phyloP scores from a whole-genome alignment of 2,888 invertebrate species.

The Aspidiotus destructor region DNA sequence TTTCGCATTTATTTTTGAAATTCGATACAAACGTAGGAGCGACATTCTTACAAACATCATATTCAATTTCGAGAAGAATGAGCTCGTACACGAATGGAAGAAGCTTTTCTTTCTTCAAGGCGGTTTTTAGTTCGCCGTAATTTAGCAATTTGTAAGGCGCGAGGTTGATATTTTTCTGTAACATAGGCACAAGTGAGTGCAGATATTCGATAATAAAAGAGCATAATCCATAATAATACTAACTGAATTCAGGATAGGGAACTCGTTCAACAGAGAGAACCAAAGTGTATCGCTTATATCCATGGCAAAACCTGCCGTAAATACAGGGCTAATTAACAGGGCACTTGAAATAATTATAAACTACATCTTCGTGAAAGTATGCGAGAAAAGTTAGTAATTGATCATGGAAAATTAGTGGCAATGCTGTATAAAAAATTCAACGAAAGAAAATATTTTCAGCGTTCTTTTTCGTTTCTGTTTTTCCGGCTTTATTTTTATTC shows the following conservation, averaged over 20 bases:
- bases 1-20: conserved; percentile 23
- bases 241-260: conserved; percentile 20
- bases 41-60: conserved; percentile 20
- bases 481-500: too few species aligned
- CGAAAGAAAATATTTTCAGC: too few species aligned
- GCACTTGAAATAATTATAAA: too few species aligned
- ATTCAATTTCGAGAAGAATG: conserved; percentile 13
- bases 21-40: conserved; percentile 13
- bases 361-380: too few species aligned
- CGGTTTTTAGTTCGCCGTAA: conserved; percentile 9
- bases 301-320: not conserved
- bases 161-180: conserved; percentile 14
- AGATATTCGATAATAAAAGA: not conserved
- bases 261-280: conserved; percentile 12
- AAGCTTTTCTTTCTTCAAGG: conserved; percentile 8
- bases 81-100: conserved; percentile 12
- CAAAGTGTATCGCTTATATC: not conserved
- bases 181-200: not conserved
- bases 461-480: too few species aligned
- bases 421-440: too few species aligned
- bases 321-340: too few species aligned
- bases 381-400: too few species aligned
- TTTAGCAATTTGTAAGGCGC: not conserved
- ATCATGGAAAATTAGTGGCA: too few species aligned
- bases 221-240: not conserved